Conservation (phyloP, 1,140 invertebrate genomes). For the Eurosta solidaginis region DNA sequence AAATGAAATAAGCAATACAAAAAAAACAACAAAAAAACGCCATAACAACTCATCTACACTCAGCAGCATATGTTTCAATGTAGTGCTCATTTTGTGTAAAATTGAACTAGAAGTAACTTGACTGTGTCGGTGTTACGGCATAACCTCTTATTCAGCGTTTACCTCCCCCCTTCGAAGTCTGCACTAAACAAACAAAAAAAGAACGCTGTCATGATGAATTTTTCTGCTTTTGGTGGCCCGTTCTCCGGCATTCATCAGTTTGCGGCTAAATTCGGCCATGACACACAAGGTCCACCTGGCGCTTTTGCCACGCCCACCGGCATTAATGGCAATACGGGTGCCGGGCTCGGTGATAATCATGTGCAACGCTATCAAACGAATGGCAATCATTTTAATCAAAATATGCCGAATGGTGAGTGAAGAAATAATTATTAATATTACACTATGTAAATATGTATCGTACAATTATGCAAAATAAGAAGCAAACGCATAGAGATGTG, state of each 20-base stretch:
- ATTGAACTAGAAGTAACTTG: not conserved
- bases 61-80: not conserved
- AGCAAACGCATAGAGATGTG: too few species aligned
- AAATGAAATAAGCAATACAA: constrained; percentile 8
- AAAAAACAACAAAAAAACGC: too few species aligned
- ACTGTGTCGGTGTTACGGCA: too few species aligned
- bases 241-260: constrained; percentile 60
- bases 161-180: too few species aligned
- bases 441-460: not conserved
- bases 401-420: constrained; percentile 59
- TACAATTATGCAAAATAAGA: not conserved
- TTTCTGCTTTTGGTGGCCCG: constrained; percentile 58
- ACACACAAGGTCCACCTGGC: constrained; percentile 53
- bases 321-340: constrained; percentile 41
- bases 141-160: too few species aligned
- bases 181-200: not conserved
- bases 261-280: constrained; percentile 57
- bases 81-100: not conserved
- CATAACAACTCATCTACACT: not conserved
- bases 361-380: constrained; percentile 59
- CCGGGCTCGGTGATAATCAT: constrained; percentile 47
- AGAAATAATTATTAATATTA: not conserved
- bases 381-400: constrained; percentile 60
- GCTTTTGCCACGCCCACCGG: constrained; percentile 55
- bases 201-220: constrained; percentile 54